Percentiles rank a stretch among this genome's conserved stretches.
Evolutionary conservation across 30 jellyfish, hydroid and myxozoan species (phyloP).

Genomic region (Aurelia aurita complex sp. Pacific): DNA sequence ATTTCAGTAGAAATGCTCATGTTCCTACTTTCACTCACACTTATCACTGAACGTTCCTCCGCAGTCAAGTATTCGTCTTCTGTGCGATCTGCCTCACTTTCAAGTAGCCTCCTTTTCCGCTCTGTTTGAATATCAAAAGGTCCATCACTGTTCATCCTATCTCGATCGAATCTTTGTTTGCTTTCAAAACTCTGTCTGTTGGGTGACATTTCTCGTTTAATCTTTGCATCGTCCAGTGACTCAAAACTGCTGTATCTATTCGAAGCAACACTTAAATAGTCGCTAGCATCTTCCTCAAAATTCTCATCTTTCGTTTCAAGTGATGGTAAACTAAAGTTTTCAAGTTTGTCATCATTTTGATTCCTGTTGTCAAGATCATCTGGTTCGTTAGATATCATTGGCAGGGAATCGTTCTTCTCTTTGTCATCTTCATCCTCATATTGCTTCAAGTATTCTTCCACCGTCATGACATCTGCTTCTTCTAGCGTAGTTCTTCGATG

Average conservation of each 20-base stretch:
- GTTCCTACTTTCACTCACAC: neutral
- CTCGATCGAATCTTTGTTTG: neutral
- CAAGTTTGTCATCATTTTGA: too few relatives aligned
- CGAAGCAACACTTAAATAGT: slow-evolving; percentile 47
- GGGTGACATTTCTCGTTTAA: too few relatives aligned
- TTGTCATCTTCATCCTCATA: neutral
- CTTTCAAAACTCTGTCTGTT: too few relatives aligned
- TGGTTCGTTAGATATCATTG: neutral
- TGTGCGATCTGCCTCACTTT: slow-evolving; percentile 51
- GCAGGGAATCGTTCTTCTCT: neutral
- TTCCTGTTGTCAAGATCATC: too few relatives aligned
- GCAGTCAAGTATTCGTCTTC: slow-evolving; percentile 58
- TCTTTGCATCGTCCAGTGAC: slow-evolving; percentile 18
- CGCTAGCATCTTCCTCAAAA: slow-evolving; percentile 48
- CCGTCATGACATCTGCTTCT: neutral
- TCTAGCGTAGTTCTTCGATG: neutral
- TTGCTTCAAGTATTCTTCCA: neutral
- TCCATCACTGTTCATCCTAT: too few relatives aligned
- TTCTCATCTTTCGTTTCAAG: neutral
- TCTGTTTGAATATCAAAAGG: neutral
- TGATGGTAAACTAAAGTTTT: too few relatives aligned
- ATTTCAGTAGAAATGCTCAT: too few relatives aligned
- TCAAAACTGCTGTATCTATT: slow-evolving; percentile 19
- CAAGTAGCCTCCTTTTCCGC: neutral
- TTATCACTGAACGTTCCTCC: slow-evolving; percentile 37